Conservation (phyloP, 1,140 invertebrate genomes). For the Harpegnathos saltator region DNA sequence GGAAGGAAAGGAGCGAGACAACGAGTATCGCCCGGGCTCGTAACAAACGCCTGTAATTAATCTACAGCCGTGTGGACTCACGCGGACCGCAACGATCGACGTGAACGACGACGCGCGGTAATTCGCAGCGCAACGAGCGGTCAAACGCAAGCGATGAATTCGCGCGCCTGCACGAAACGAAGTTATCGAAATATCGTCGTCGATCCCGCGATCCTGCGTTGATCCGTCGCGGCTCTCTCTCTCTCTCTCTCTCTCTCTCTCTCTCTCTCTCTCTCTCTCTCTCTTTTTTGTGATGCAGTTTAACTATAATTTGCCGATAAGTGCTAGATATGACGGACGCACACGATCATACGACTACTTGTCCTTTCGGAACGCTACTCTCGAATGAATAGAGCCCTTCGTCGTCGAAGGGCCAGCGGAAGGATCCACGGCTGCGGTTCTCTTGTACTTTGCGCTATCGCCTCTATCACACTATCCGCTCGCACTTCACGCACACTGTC, state of each 20-base stretch:
- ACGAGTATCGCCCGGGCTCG: slow-evolving; percentile 10
- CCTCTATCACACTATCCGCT: slow-evolving; percentile 1
- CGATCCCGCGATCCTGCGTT: neutral
- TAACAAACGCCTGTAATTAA: slow-evolving; percentile 15
- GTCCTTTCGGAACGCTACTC: slow-evolving; percentile 10
- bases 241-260: no score
- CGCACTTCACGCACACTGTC: slow-evolving; percentile 5
- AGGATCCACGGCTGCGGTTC: slow-evolving; percentile 29
- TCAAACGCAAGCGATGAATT: neutral
- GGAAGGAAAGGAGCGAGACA: neutral
- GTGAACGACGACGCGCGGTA: neutral
- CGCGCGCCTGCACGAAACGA: neutral
- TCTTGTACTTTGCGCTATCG: slow-evolving; percentile 6
- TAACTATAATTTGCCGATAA: slow-evolving; percentile 4
- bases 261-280: no score
- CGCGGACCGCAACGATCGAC: neutral
- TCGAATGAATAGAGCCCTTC: neutral
- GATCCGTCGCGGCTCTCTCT: neutral
- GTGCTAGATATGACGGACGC: slow-evolving; percentile 5
- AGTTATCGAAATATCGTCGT: neutral
- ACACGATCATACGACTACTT: slow-evolving; percentile 14
- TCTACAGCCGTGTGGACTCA: neutral
- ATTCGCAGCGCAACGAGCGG: neutral
- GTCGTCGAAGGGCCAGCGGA: slow-evolving; percentile 1
- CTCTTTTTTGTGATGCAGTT: neutral